phyloP scores from a whole-genome alignment of 1,140 invertebrate species.

The Apis florea region DNA sequence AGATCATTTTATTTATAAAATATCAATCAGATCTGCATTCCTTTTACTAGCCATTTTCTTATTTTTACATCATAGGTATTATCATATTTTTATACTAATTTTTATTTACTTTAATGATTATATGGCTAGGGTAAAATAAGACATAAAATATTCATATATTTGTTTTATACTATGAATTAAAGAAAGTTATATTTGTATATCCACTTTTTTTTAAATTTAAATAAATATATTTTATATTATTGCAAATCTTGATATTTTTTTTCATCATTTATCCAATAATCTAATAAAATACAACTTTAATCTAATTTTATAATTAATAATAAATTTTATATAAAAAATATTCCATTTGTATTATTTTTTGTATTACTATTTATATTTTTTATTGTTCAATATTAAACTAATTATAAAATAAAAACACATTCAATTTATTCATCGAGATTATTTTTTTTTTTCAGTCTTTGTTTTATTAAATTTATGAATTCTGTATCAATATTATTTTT shows the following conservation, averaged over 20 bases:
- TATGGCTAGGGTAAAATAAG: neutral
- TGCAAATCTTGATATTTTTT: neutral
- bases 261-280: neutral
- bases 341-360: too few relatives aligned
- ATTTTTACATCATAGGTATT: neutral
- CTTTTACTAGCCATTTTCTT: too few relatives aligned
- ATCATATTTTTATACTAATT: slow-evolving; percentile 23
- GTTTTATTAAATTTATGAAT: slow-evolving; percentile 75
- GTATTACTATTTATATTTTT: too few relatives aligned
- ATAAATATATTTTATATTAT: neutral
- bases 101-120: neutral
- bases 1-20: too few relatives aligned
- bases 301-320: too few relatives aligned
- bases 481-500: slow-evolving; percentile 48
- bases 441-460: slow-evolving; percentile 61
- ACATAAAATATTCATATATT: neutral
- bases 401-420: neutral
- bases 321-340: too few relatives aligned
- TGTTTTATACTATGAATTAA: neutral
- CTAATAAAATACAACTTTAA: neutral
- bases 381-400: neutral
- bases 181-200: neutral
- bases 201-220: neutral
- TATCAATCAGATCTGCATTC: too few relatives aligned
- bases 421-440: neutral